Conservation (phyloP, 2,113 vertebrate genomes). For the Tachuris rubrigastra region DNA sequence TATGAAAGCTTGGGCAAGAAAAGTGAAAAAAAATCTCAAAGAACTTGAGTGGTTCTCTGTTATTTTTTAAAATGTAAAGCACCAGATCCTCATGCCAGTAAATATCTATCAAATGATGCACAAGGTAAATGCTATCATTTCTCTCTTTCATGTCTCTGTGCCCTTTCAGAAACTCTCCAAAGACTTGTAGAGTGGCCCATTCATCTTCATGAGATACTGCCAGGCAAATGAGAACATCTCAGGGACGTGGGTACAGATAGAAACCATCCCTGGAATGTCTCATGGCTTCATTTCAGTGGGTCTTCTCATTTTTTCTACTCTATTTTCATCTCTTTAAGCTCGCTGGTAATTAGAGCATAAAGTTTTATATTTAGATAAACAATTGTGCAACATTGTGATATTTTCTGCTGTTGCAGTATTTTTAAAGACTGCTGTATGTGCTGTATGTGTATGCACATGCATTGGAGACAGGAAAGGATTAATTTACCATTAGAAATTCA, state of each 20-base stretch:
- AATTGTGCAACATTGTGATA: neutral
- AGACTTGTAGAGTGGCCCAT: neutral
- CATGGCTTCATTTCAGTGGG: neutral
- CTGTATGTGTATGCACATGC: neutral
- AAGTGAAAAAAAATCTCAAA: neutral
- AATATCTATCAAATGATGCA: neutral
- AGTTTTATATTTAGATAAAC: slow-evolving; percentile 5
- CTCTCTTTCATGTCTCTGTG: neutral
- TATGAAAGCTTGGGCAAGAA: neutral
- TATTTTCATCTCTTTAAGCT: neutral
- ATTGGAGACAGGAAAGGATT: neutral
- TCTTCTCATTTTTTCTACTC: neutral
- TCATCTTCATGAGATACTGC: slow-evolving; percentile 22
- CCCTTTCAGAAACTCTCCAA: slow-evolving; percentile 18
- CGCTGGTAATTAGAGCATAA: neutral
- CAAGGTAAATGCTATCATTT: neutral
- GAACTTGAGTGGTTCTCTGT: neutral
- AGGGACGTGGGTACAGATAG: neutral
- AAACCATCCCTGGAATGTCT: neutral
- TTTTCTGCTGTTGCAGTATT: neutral
- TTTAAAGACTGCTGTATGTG: neutral
- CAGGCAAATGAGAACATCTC: neutral
- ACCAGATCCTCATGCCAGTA: neutral
- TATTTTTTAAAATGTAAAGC: neutral
- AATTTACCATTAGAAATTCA: neutral